Evolutionary conservation across 2,113 vertebrate species (phyloP).

Genomic region (Podarcis raffonei): DNA sequence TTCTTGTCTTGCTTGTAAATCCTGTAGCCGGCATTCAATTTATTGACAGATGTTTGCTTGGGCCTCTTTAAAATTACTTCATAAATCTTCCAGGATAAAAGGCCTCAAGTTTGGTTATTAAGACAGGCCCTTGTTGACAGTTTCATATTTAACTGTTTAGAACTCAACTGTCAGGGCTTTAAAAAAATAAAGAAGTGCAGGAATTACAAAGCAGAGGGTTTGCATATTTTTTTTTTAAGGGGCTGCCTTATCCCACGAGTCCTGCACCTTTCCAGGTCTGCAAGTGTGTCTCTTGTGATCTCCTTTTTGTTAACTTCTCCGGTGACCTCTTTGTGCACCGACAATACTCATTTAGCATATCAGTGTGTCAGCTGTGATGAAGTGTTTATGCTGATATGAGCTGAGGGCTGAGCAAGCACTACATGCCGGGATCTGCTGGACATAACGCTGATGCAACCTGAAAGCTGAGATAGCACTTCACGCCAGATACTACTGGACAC

Average conservation of each 20-base stretch:
- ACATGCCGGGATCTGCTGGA: slow-evolving; percentile 54
- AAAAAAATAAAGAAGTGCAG: background rate
- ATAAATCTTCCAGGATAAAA: slow-evolving; percentile 90
- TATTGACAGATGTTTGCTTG: slow-evolving; percentile 92
- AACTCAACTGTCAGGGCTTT: slow-evolving; percentile 64
- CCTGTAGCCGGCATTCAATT: slow-evolving; percentile 87
- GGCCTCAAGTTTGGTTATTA: slow-evolving; percentile 87
- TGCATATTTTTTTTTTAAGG: slow-evolving; percentile 29
- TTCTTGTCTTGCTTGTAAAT: slow-evolving; percentile 89
- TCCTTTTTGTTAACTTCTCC: slow-evolving; percentile 67
- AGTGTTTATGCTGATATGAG: slow-evolving; percentile 74
- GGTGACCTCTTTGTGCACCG: slow-evolving; percentile 64
- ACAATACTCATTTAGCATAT: slow-evolving; percentile 63
- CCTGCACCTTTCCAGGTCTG: slow-evolving; percentile 50
- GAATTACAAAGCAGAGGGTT: slow-evolving; percentile 39
- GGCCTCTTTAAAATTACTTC: slow-evolving; percentile 91
- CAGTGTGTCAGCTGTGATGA: slow-evolving; percentile 71
- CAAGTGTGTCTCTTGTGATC: slow-evolving; percentile 66
- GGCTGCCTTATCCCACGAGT: slow-evolving; percentile 36
- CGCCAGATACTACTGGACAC: slow-evolving; percentile 54
- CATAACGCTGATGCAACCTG: slow-evolving; percentile 51
- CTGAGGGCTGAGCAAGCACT: slow-evolving; percentile 64
- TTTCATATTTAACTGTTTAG: slow-evolving; percentile 84
- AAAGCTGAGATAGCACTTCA: slow-evolving; percentile 64
- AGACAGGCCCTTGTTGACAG: slow-evolving; percentile 85